Percentiles rank a stretch among this genome's conserved stretches.
phyloP scores from a whole-genome alignment of 1,140 invertebrate species.

The Antheraea pernyi region DNA sequence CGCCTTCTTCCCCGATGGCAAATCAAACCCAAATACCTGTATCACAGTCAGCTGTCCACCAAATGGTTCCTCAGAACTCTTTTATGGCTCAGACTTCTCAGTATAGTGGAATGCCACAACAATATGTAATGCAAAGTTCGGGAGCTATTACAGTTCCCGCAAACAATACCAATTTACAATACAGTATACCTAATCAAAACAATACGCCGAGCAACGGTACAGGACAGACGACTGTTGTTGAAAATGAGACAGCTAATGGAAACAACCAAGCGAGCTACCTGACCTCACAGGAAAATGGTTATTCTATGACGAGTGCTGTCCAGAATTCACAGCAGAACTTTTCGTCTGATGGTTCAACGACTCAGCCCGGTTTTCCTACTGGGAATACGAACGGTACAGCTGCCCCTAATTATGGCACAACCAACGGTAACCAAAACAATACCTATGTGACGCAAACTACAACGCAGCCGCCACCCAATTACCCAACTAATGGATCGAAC shows the following conservation, averaged over 20 bases:
- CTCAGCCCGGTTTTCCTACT: constrained; percentile 38
- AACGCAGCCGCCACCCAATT: constrained; percentile 44
- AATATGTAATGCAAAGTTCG: constrained; percentile 66
- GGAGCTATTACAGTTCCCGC: constrained; percentile 49
- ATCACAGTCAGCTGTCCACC: constrained; percentile 52
- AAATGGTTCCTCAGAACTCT: constrained; percentile 58
- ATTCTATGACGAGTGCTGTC: constrained; percentile 37
- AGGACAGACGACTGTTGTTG: constrained; percentile 40
- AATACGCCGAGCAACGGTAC: constrained; percentile 48
- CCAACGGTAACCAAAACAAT: constrained; percentile 46
- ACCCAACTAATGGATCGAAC: constrained; percentile 47
- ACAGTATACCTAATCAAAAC: constrained; percentile 49
- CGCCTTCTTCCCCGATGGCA: constrained; percentile 54
- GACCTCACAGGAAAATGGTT: constrained; percentile 59
- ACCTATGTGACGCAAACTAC: constrained; percentile 45
- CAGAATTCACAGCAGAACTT: constrained; percentile 58
- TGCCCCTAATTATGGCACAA: constrained; percentile 42
- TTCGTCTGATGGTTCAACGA: constrained; percentile 38
- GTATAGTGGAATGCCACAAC: constrained; percentile 53
- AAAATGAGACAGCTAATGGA: constrained; percentile 45
- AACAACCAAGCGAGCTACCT: constrained; percentile 62
- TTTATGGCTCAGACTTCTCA: constrained; percentile 60
- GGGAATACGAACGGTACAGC: constrained; percentile 37
- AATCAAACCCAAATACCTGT: constrained; percentile 42
- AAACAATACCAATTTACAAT: constrained; percentile 54